phyloP scores from a whole-genome alignment of 2,888 invertebrate species.

The Hirtodrosophila cameraria region DNA sequence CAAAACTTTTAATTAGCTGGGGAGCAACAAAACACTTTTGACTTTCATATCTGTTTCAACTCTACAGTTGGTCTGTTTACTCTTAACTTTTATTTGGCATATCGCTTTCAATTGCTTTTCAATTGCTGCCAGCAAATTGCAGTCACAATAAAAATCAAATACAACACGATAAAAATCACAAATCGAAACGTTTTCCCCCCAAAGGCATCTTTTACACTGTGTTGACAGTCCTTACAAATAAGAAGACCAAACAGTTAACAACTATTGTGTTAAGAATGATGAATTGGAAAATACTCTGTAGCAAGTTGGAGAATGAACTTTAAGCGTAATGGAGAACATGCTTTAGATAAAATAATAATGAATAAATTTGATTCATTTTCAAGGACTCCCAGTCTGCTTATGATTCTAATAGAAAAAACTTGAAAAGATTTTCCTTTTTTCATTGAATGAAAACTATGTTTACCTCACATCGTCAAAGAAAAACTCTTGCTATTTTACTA shows the following conservation, averaged over 20 bases:
- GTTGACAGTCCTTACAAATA: conserved; percentile 45
- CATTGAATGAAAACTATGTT: too few species aligned
- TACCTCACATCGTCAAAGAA: too few species aligned
- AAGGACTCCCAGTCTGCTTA: too few species aligned
- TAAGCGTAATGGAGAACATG: too few species aligned
- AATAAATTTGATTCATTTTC: too few species aligned
- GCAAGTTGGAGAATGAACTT: not conserved
- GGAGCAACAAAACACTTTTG: not conserved
- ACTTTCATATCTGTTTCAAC: too few species aligned
- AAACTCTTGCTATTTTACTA: too few species aligned
- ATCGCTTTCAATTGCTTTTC: conserved; percentile 57
- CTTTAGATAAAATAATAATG: too few species aligned
- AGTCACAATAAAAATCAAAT: conserved; percentile 55
- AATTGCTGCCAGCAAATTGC: conserved; percentile 59
- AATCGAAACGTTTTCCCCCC: conserved; percentile 41
- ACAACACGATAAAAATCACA: conserved; percentile 54
- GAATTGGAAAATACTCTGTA: conserved; percentile 14
- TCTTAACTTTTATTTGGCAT: conserved; percentile 35
- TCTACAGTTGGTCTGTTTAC: not conserved
- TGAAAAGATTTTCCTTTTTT: too few species aligned
- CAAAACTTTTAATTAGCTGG: conserved; percentile 58
- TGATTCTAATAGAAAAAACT: too few species aligned
- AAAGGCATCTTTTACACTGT: conserved; percentile 17
- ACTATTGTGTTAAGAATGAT: not conserved
- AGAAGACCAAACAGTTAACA: not conserved